phyloP scores from a whole-genome alignment of 2,888 invertebrate genomes.

The Coenonympha glycerion region DNA sequence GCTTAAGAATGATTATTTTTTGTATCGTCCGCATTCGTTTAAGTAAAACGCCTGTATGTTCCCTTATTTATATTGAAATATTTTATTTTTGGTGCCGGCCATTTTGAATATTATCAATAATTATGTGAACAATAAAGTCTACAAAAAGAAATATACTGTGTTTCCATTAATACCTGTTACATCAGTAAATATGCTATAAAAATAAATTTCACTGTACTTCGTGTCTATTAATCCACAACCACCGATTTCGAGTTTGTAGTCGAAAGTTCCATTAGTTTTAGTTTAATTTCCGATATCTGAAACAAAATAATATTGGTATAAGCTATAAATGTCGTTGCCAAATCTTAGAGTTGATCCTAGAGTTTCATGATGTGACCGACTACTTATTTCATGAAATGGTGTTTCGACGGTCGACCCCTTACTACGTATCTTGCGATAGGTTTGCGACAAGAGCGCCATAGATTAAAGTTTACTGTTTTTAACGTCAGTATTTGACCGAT shows the following conservation, averaged over 20 bases:
- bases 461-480: too few relatives aligned
- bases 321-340: too few relatives aligned
- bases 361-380: too few relatives aligned
- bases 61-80: constrained; percentile 34
- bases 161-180: constrained; percentile 36
- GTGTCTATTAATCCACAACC: constrained; percentile 31
- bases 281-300: constrained; percentile 76
- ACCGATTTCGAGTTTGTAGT: constrained; percentile 48
- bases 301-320: too few relatives aligned
- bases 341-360: too few relatives aligned
- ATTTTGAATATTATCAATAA: constrained; percentile 36
- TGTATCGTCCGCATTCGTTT: background rate
- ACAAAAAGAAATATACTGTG: constrained; percentile 28
- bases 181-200: too few relatives aligned
- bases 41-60: constrained; percentile 26
- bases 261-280: constrained; percentile 67
- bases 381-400: too few relatives aligned
- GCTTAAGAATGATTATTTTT: background rate
- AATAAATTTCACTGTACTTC: background rate
- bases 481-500: too few relatives aligned
- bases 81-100: constrained; percentile 44
- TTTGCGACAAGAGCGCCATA: too few relatives aligned
- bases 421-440: too few relatives aligned
- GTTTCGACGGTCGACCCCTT: too few relatives aligned
- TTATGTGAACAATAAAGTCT: constrained; percentile 43